Evolutionary conservation across 2,797 vertebrate genomes (phyloP), one percentile per base, ranked within the genome.

Genomic region (Sebastes trivittatus): DNA sequence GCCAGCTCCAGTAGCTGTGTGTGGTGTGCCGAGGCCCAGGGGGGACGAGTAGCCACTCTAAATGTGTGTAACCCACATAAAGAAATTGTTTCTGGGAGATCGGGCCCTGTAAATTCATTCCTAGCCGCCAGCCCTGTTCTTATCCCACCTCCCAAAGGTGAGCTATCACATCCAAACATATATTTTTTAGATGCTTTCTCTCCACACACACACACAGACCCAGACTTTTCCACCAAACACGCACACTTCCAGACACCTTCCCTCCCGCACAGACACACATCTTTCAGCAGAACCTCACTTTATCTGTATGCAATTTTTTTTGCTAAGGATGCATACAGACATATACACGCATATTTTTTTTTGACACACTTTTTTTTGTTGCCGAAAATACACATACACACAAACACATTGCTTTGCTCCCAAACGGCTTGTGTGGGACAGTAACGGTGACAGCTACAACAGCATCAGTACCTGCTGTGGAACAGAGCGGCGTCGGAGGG

Each of bases 11-110:
- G 89, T 68, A 88, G 88, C 87, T 77, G 78, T 88, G 87, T 89
- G 88, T 80, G 82, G 81, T 83, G 84, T 82, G 85, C 56, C n/a
- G 81, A 84, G 81, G 88, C 87, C 88, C 88, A 2, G 68, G 64
- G 83, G 90, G 88, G 77, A 80, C 61, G 63, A 85, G 82, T 83
- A 82, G 91, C 91, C 90, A 89, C 91, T 93, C 90, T 87, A 90
- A 92, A 94, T 93, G 91, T 94, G 91, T 94, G 92, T 94, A 93
- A 91, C 89, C 87, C 87, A 94, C 89, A 93, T 94, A 90, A 92
- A 94, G 92, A 91, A 93, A 94, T 93, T 92, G 93, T 94, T 93
- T 95, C 91, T 92, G 87, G 89, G 88, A 92, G 88, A 93, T 91
- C 84, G 82, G 63, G 78, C 76, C 86, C 83, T 23, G 72, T 93